Base-by-base conservation (phyloP, 1,140 invertebrate species). In the Proctacanthus coquilletti region DNA sequence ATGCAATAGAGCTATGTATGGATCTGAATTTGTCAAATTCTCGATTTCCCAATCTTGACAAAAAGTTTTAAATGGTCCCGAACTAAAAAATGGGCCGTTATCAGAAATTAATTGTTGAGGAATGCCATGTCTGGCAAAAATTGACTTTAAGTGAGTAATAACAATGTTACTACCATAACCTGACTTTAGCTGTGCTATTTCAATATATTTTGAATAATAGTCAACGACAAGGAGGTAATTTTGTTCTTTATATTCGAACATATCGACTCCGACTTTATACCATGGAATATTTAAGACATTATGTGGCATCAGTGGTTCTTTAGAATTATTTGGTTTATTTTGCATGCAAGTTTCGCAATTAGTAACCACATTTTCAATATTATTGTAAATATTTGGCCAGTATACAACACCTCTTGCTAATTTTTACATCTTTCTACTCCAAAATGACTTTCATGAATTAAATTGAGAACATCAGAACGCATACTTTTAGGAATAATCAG, bases 381-480 rank as follows among this genome's bases (percentile, higher is more conserved):
- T 50, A 30, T 54, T 53, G 25, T 46, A 46, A 41, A 68, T 63
- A 23, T 49, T 52, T 13, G 61, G 60, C 61, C 61, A 66, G 45
- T 50, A 67, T 25, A 68, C 44, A 27, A 50, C 39, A 38, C 62
- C 48, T 42, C 52, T 47, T 17, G 63, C 60, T 38, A 46, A 18
- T 39, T 34, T 42, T 53, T 51, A 35, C 47, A 54, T 43, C 61
- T 61, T 32, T 58, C 57, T 38, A 58, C 49, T 2, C 66, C 66
- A 35, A 65, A 21, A 48, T 71, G 65, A 13, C 49, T 45, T 40
- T 56, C 50, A 47, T 68, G 64, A 29, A 66, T 39, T 21, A 44
- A 40, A 13, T 50, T 34, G 25, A 65, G 45, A 34, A 64, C 61
- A 39, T 33, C 45, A 40, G 13, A 3, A 41, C 59, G 37, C 34